Evolutionary conservation across 2,888 invertebrate genomes (phyloP).

Genomic region (Tridacna gigas): DNA sequence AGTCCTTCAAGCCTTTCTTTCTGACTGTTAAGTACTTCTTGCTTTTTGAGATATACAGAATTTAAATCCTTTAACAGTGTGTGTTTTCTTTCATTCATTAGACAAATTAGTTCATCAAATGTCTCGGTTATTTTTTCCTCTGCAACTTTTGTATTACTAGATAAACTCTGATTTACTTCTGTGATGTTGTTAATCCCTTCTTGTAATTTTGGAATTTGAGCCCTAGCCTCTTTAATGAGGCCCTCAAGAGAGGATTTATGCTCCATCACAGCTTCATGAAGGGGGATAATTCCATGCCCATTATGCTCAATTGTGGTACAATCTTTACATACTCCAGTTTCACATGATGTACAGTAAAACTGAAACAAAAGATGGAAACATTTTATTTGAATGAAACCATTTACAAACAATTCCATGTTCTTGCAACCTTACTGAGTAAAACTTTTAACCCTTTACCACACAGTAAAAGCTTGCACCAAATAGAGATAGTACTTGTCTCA

Average conservation of each 20-base stretch:
- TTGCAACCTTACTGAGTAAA: neutral
- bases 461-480: neutral
- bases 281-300: conserved; percentile 84
- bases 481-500: too few relatives aligned
- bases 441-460: neutral
- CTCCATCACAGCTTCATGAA: conserved; percentile 85
- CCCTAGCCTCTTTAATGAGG: conserved; percentile 81
- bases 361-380: conserved; percentile 20
- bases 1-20: conserved; percentile 83
- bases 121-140: conserved; percentile 80
- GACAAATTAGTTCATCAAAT: conserved; percentile 82
- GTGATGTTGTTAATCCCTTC: conserved; percentile 81
- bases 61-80: conserved; percentile 82
- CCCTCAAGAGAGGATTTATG: conserved; percentile 81
- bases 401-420: too few relatives aligned
- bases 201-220: conserved; percentile 82
- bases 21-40: conserved; percentile 82
- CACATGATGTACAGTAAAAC: conserved; percentile 86
- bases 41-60: conserved; percentile 80
- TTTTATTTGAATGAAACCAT: too few relatives aligned
- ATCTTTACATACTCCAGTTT: conserved; percentile 86
- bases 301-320: conserved; percentile 86
- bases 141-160: conserved; percentile 71
- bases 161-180: conserved; percentile 76
- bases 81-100: conserved; percentile 82